Conservation (phyloP, 2,888 invertebrate genomes). For the Phania funesta region DNA sequence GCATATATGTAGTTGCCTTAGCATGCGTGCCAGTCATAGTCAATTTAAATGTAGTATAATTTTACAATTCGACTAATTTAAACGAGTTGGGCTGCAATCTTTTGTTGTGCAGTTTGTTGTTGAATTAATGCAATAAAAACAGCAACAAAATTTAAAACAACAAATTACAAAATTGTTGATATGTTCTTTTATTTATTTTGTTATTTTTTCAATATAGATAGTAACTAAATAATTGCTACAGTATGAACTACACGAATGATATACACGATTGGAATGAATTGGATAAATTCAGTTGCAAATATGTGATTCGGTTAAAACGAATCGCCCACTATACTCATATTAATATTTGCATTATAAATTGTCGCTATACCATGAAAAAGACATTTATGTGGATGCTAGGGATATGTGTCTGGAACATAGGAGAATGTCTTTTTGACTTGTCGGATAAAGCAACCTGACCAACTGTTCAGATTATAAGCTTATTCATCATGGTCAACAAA, state of each 20-base stretch:
- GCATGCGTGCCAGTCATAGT: neutral
- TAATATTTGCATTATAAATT: too few relatives aligned
- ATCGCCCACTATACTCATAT: too few relatives aligned
- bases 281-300: too few relatives aligned
- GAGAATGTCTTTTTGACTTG: too few relatives aligned
- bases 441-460: too few relatives aligned
- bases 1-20: neutral
- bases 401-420: too few relatives aligned
- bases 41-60: conserved; percentile 29
- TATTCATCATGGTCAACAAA: too few relatives aligned
- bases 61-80: conserved; percentile 40
- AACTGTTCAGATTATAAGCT: too few relatives aligned
- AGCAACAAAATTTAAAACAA: conserved; percentile 35
- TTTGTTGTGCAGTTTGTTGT: conserved; percentile 62
- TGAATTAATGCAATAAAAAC: conserved; percentile 52
- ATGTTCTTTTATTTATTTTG: conserved; percentile 57
- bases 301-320: neutral
- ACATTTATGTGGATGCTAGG: too few relatives aligned
- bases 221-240: conserved; percentile 8
- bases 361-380: too few relatives aligned
- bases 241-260: conserved; percentile 15
- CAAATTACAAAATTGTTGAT: conserved; percentile 51
- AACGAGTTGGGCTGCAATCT: conserved; percentile 41
- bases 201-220: conserved; percentile 5
- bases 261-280: neutral